A percentile compares a stretch with the other conserved stretches of the same genome.
These are phyloP conservation scores for Chaetogeoica ovagalla DNA, from an alignment of 2,888 invertebrate genomes.

Conservation along the genomic window DNA sequence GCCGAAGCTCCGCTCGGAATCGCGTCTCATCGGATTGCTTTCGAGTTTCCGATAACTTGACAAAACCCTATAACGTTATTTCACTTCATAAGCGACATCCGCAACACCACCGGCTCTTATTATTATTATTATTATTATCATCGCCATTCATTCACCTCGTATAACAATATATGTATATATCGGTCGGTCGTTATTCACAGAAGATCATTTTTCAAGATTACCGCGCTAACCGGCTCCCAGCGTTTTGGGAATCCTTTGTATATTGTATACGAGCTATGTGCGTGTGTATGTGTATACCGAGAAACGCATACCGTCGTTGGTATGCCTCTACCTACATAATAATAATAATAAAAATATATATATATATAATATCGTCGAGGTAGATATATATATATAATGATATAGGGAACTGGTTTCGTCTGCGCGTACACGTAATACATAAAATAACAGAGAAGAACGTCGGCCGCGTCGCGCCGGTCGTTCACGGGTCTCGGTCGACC, in stretches of 20 bases:
- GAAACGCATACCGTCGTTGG: not conserved
- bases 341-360: no score
- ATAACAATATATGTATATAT: not conserved
- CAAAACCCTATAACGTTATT: no score
- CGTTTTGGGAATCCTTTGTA: constrained; percentile 46
- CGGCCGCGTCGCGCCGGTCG: not conserved
- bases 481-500: constrained; percentile 6
- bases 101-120: no score
- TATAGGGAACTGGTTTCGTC: constrained; percentile 43
- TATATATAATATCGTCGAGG: not conserved
- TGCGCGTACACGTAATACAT: not conserved
- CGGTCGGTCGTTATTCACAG: constrained; percentile 7
- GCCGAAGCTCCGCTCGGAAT: no score
- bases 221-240: constrained; percentile 3
- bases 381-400: not conserved
- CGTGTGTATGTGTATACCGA: not conserved
- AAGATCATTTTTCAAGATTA: constrained; percentile 44
- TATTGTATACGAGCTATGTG: no score
- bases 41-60: no score
- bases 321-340: not conserved
- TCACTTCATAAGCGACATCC: not conserved
- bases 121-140: not conserved
- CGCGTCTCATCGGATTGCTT: no score
- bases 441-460: not conserved
- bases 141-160: not conserved